These are phyloP conservation scores for Felis chaus DNA, from an alignment of 2,113 vertebrate genomes.

Conservation along the genomic window DNA sequence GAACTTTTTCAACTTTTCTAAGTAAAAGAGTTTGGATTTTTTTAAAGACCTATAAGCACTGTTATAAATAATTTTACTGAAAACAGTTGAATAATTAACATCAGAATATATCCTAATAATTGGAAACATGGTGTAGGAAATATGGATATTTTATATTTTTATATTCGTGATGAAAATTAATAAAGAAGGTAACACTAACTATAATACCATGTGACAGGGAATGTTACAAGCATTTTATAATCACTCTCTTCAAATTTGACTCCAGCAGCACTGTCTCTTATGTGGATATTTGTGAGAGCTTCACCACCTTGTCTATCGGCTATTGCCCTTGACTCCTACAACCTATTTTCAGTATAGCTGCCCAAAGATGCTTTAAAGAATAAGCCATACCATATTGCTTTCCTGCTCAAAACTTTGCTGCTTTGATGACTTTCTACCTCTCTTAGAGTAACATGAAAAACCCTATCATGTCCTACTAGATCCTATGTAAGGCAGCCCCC, in stretches of 20 bases:
- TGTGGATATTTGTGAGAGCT: background rate
- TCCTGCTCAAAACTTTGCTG: background rate
- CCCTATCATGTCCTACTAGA: background rate
- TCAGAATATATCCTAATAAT: background rate
- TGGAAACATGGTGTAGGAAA: background rate
- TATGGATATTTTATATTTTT: background rate
- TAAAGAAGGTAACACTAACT: background rate
- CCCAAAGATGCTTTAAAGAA: background rate
- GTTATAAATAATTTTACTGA: background rate
- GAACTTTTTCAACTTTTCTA: conserved; percentile 43
- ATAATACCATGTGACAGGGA: background rate
- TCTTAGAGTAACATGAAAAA: background rate
- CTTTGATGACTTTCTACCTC: background rate
- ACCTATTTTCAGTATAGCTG: background rate
- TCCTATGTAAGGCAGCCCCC: fast-evolving
- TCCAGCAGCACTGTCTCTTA: background rate
- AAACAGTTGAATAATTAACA: conserved; percentile 2
- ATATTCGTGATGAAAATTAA: conserved; percentile 15
- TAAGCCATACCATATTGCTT: background rate
- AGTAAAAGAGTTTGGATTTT: conserved; percentile 24
- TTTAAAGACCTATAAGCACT: background rate
- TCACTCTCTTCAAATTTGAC: background rate
- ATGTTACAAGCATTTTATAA: background rate
- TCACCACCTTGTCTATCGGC: background rate
- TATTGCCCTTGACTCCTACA: background rate